Conservation (phyloP, 2,888 invertebrate species). For the Galeruca laticollis region DNA sequence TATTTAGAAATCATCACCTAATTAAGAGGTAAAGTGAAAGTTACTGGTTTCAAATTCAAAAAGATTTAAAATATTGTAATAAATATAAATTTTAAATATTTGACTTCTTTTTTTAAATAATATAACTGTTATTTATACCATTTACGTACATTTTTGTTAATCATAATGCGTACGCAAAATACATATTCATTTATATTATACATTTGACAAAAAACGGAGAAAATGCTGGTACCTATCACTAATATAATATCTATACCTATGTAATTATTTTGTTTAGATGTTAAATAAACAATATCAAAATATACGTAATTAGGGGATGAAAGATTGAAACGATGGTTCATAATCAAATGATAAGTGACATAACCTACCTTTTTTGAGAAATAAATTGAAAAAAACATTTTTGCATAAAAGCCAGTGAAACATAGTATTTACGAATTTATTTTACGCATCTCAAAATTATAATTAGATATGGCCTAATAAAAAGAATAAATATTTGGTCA, state of each 20-base stretch:
- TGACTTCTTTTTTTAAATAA: neutral
- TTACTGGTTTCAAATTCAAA: neutral
- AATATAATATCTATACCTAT: too few species aligned
- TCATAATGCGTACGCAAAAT: neutral
- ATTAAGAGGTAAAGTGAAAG: neutral
- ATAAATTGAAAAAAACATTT: neutral
- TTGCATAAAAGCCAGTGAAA: neutral
- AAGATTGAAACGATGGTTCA: neutral
- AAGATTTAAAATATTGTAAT: neutral
- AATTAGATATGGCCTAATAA: neutral
- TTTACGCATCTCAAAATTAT: neutral
- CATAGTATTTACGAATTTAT: neutral
- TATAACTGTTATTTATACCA: neutral
- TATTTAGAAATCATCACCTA: neutral
- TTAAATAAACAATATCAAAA: neutral
- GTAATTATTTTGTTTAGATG: neutral
- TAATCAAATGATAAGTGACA: conserved; percentile 1
- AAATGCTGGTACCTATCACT: neutral
- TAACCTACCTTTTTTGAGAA: conserved; percentile 18
- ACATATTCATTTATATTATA: neutral
- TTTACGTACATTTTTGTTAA: neutral
- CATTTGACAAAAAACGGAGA: neutral
- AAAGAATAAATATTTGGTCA: neutral
- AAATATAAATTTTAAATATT: neutral
- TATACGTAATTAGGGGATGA: neutral